phyloP scores from a whole-genome alignment of 2,113 vertebrate genomes.

The Rana temporaria region DNA sequence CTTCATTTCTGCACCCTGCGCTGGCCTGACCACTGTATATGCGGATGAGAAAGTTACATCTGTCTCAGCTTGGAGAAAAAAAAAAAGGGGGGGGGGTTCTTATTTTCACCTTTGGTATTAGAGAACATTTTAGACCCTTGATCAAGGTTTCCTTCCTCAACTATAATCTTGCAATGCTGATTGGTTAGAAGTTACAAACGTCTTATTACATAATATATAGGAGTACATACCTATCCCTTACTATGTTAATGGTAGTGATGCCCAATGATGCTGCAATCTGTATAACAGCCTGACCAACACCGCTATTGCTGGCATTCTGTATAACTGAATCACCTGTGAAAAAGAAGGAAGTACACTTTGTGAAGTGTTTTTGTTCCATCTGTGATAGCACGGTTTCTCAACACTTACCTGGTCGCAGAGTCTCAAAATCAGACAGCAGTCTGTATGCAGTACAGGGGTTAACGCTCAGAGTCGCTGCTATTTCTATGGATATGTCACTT shows the following conservation, averaged over 20 bases:
- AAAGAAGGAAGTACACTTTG: neutral
- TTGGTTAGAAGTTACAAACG: too few species aligned
- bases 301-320: conserved; percentile 95
- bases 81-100: too few species aligned
- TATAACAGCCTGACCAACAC: conserved; percentile 94
- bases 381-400: neutral
- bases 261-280: conserved; percentile 89
- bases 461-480: conserved; percentile 87
- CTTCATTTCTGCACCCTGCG: too few species aligned
- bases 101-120: too few species aligned
- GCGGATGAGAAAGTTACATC: too few species aligned
- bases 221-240: conserved; percentile 85
- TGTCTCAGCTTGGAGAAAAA: too few species aligned
- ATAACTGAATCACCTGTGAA: conserved; percentile 88
- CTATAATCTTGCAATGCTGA: too few species aligned
- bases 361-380: neutral
- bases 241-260: conserved; percentile 88
- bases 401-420: conserved; percentile 79
- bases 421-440: conserved; percentile 89
- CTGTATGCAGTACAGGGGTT: conserved; percentile 94
- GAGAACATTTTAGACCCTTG: too few species aligned
- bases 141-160: too few species aligned
- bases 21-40: too few species aligned
- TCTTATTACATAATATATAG: too few species aligned
- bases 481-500: conserved; percentile 81